Percentiles rank a stretch among this genome's conserved stretches.
These are phyloP conservation scores for Charadrius vociferus DNA, from an alignment of 2,113 vertebrate species.

Conservation along the genomic window DNA sequence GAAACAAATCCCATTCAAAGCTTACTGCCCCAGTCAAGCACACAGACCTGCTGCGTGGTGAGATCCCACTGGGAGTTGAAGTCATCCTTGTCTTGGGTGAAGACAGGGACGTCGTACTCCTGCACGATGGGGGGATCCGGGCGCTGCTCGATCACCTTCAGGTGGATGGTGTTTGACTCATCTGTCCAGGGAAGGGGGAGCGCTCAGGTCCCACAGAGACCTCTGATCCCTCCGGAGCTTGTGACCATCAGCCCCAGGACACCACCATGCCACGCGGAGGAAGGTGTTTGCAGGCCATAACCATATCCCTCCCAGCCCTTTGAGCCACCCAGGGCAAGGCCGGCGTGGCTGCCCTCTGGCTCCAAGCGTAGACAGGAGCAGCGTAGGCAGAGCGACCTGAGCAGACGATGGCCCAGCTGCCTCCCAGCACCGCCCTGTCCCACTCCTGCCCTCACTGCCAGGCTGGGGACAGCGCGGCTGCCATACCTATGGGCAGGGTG, in stretches of 20 bases:
- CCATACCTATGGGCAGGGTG: conserved; percentile 86
- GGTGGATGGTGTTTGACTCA: conserved; percentile 94
- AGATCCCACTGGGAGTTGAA: conserved; percentile 97
- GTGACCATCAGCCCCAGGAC: not conserved
- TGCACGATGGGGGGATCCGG: conserved; percentile 90
- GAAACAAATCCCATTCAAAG: not conserved
- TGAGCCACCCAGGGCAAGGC: not conserved
- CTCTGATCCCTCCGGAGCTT: not conserved
- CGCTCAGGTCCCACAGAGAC: not conserved
- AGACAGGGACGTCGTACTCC: conserved; percentile 95
- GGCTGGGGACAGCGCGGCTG: not conserved
- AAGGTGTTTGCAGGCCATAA: not conserved
- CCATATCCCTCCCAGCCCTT: fast-evolving
- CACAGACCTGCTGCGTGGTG: conserved; percentile 91
- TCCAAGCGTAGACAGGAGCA: not conserved
- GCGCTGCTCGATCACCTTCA: conserved; percentile 92
- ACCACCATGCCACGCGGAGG: fast-evolving
- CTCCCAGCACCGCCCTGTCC: not conserved
- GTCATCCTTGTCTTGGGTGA: conserved; percentile 91
- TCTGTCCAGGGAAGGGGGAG: conserved; percentile 70
- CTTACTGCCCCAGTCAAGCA: fast-evolving
- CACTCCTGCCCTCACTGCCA: fast-evolving
- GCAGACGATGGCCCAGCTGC: not conserved
- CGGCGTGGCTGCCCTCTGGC: not conserved
- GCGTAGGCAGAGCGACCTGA: fast-evolving